A percentile compares a stretch with the other conserved stretches of the same genome.
phyloP scores from a whole-genome alignment of 2,113 vertebrate species.

The Trematocara zebra region DNA sequence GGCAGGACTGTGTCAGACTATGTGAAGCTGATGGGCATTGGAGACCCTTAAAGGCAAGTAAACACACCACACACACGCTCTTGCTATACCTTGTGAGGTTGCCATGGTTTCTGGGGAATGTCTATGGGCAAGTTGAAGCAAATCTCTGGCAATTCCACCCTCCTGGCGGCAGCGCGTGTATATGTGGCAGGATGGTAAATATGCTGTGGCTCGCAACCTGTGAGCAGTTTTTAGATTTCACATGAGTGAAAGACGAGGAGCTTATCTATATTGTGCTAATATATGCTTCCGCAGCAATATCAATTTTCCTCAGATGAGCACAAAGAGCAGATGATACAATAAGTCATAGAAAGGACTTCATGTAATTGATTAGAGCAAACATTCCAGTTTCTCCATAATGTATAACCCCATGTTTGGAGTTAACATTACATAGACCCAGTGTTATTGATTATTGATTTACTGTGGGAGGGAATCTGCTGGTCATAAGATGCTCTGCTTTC shows the following conservation, averaged over 20 bases:
- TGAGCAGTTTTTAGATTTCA: constrained; percentile 23
- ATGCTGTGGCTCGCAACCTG: constrained; percentile 46
- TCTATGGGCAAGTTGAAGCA: constrained; percentile 63
- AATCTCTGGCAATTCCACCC: constrained; percentile 58
- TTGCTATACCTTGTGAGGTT: constrained; percentile 47
- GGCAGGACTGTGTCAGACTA: constrained; percentile 27
- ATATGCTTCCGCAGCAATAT: constrained; percentile 31
- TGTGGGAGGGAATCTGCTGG: constrained; percentile 1
- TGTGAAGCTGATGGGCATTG: constrained; percentile 59
- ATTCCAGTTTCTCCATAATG: constrained; percentile 6
- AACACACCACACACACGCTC: constrained; percentile 47
- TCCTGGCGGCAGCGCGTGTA: constrained; percentile 51
- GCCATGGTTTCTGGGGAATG: constrained; percentile 73
- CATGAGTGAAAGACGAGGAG: neutral
- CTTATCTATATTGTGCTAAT: constrained; percentile 27
- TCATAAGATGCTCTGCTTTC: constrained; percentile 44
- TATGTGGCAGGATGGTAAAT: constrained; percentile 32
- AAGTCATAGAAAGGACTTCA: neutral
- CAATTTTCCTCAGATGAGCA: constrained; percentile 37
- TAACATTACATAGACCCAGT: constrained; percentile 29
- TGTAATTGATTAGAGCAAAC: constrained; percentile 30
- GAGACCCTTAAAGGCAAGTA: constrained; percentile 56
- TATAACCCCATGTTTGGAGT: constrained; percentile 11
- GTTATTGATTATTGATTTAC: constrained; percentile 47
- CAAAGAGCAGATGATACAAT: constrained; percentile 26